A percentile compares a stretch with the other conserved stretches of the same genome.
phyloP scores from a whole-genome alignment of 2,113 vertebrate genomes.

The Otis tarda region DNA sequence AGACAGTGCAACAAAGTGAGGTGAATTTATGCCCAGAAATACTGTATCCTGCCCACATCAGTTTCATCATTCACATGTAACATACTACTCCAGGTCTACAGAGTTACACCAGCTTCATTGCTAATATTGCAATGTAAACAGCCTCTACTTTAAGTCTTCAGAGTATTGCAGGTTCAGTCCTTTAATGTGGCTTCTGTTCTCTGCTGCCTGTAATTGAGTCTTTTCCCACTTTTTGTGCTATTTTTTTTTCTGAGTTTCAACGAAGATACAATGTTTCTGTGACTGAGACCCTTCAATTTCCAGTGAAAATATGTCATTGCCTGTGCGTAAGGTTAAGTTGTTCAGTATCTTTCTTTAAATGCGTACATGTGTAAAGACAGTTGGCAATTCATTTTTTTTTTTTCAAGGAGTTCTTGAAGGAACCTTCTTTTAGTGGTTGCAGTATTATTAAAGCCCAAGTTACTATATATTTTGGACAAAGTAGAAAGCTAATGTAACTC shows the following conservation, averaged over 20 bases:
- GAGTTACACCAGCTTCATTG: background rate
- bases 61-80: background rate
- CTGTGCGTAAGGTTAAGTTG: background rate
- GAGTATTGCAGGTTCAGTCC: background rate
- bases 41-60: background rate
- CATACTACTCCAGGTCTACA: background rate
- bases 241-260: background rate
- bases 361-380: background rate
- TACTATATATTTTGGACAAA: background rate
- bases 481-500: background rate
- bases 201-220: background rate
- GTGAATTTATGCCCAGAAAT: background rate
- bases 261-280: background rate
- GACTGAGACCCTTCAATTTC: background rate
- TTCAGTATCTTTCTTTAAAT: background rate
- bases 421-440: background rate
- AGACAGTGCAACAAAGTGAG: accelerated
- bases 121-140: accelerated
- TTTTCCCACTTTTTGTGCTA: background rate
- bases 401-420: background rate
- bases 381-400: background rate
- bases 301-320: background rate
- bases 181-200: background rate
- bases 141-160: background rate
- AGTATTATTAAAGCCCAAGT: background rate